Evolutionary conservation across 2,888 invertebrate genomes (phyloP).

Genomic region (Strigamia transsilvanica): DNA sequence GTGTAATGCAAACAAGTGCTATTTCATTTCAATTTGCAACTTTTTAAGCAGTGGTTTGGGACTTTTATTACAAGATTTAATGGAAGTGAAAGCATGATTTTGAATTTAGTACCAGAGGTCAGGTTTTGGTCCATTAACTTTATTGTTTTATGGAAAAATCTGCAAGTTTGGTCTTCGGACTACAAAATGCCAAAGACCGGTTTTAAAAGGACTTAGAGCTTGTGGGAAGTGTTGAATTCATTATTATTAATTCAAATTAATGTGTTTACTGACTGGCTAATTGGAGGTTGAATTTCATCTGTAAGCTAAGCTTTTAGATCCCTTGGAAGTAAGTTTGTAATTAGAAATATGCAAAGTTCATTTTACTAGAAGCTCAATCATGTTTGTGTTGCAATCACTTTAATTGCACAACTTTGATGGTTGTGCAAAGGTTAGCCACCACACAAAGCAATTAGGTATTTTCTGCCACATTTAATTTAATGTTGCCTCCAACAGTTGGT

Average conservation of each 20-base stretch:
- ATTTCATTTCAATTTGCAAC: background rate
- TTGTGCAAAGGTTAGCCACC: too few species aligned
- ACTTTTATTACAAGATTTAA: too few species aligned
- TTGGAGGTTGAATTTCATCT: background rate
- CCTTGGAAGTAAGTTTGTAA: background rate
- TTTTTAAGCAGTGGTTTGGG: too few species aligned
- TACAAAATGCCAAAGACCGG: too few species aligned
- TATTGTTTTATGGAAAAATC: too few species aligned
- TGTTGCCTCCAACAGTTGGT: too few species aligned
- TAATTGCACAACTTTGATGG: background rate
- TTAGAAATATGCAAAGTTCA: background rate
- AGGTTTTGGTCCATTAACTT: too few species aligned
- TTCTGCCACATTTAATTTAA: too few species aligned
- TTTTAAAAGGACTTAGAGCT: background rate
- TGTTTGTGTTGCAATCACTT: background rate
- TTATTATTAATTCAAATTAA: background rate
- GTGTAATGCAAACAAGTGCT: background rate
- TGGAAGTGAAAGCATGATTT: too few species aligned
- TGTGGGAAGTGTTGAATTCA: background rate
- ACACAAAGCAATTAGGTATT: too few species aligned
- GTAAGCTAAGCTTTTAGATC: background rate
- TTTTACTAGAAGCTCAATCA: background rate
- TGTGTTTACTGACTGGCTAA: background rate
- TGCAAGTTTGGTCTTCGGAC: too few species aligned
- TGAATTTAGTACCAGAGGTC: too few species aligned